phyloP scores from a whole-genome alignment of 1,140 invertebrate genomes.

The Heliconius himera region DNA sequence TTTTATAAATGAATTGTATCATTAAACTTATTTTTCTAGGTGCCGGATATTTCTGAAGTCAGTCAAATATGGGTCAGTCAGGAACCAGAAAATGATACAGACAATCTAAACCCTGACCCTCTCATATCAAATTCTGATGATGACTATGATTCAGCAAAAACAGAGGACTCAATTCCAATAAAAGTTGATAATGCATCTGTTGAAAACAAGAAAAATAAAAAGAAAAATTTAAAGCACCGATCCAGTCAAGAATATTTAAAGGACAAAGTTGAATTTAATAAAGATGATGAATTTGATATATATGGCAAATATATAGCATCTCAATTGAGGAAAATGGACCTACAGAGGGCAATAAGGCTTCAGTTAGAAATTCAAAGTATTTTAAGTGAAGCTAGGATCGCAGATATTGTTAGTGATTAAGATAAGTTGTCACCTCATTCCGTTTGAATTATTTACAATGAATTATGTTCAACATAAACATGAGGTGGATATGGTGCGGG shows the following conservation, averaged over 20 bases:
- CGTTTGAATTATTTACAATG: neutral
- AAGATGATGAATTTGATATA: constrained; percentile 74
- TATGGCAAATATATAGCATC: constrained; percentile 68
- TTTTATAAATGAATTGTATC: neutral
- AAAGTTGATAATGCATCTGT: constrained; percentile 48
- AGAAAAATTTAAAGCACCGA: constrained; percentile 62
- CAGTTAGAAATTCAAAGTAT: constrained; percentile 67
- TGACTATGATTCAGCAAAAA: constrained; percentile 53
- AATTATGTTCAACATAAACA: neutral
- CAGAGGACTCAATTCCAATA: constrained; percentile 39
- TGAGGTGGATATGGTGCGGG: neutral
- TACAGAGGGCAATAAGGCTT: constrained; percentile 58
- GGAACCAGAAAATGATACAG: constrained; percentile 45
- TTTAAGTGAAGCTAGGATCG: constrained; percentile 62
- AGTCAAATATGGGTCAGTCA: constrained; percentile 64
- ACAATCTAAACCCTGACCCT: constrained; percentile 56
- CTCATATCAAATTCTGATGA: constrained; percentile 57
- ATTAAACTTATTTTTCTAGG: constrained; percentile 44
- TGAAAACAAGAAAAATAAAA: constrained; percentile 55
- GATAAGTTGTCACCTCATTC: neutral
- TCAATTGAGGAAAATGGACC: constrained; percentile 63
- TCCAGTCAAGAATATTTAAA: constrained; percentile 24
- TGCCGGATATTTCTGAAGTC: constrained; percentile 54
- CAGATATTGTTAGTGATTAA: constrained; percentile 47
- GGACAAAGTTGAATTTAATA: constrained; percentile 34